Evolutionary conservation across 2,797 vertebrate genomes (phyloP), one percentile per base, ranked within the genome.

Genomic region (Microchirus variegatus): DNA sequence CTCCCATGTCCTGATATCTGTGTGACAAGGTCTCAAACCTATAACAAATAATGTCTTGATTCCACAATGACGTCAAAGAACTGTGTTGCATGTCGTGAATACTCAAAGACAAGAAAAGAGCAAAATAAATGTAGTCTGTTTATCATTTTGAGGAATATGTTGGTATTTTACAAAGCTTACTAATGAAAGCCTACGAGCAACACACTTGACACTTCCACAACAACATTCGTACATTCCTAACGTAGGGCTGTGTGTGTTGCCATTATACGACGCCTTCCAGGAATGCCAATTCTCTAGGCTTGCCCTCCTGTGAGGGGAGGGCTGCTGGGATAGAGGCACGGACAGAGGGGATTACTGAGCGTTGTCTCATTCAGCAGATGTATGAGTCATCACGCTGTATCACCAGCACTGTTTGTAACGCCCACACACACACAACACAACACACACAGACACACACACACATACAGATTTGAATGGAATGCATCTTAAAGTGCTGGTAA

Each of bases 371-470:
- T 89, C 86, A 90, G 82, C 74, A 80, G 76, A 81, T 75, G 81
- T 64, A 90, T 91, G 90, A 92, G 85, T 92, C 90, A 92, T 92
- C 84, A 85, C 86, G 88, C 89, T 86, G 82, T 90, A 87, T 81
- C 71, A 83, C 72, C 84, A 49, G 11, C 75, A 68, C 67, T 81
- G 84, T 85, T 87, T 86, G 80, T 77, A 86, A 81, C 82, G 80
- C 84, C 83, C 82, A 75, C 85, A 70, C 69, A 63, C 54, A 47
- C n/a, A 19, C 8, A 13, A 60, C 67, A 59, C 45, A 10, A 60
- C 37, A 14, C 3, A 13, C 52, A 75, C 59, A 3, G 45, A 36
- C 53, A 10, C 60, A 71, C 64, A 53, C 5, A 57, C 73, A 58
- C 60, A 16, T 67, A 59, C 63, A 3, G 53, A 55, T 22, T 19